Evolutionary conservation across 2,113 vertebrate genomes (phyloP), one percentile per base, ranked within the genome.

Genomic region (Oreochromis spilurus): DNA sequence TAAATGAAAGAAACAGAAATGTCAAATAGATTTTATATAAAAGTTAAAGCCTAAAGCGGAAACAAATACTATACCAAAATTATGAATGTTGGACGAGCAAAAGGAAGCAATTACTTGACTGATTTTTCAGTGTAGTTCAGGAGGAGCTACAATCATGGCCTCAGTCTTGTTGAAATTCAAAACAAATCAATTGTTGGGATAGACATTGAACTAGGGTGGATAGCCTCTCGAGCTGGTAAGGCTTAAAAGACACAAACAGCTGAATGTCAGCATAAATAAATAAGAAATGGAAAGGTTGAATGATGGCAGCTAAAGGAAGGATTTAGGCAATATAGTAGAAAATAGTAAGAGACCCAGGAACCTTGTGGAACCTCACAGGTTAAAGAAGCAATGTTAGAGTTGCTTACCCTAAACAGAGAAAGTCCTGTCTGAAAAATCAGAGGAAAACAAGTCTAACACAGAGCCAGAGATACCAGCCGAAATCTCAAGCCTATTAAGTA

Each of bases 241-340:
- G 31, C 17, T 65, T 65, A 38, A 65, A 65, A 65, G 34, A 38
- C 31, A 36, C 11, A 65, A 34, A 2, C 1, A 65, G 1, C 60
- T 65, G 60, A 65, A 65, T 38, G 31, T 65, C 31, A 65, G 60
- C 17, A 38, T 38, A 65, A 65, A 65, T 65, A n/a, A 65, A 65
- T 38, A 4, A 65, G 17, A n/a, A 38, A 38, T 36, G 19, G 19
- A 65, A 38, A 38, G 34, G 60, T 65, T 38, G 60, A 36, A 65
- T 0, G 6, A 36, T 38, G 19, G 34, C 10, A 38, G 31, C 60
- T 38, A 38, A 1, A 65, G 19, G 10, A 65, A 12, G 31, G 6
- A 65, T 65, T 17, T n/a, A 65, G 17, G 17, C 2, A 7, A 65
- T 58, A 58, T 57, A 58, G 24, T 2, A 43, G 50, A n/a, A 52